Evolutionary conservation across 2,797 vertebrate species (phyloP).

Genomic region (Garrulus glandarius): DNA sequence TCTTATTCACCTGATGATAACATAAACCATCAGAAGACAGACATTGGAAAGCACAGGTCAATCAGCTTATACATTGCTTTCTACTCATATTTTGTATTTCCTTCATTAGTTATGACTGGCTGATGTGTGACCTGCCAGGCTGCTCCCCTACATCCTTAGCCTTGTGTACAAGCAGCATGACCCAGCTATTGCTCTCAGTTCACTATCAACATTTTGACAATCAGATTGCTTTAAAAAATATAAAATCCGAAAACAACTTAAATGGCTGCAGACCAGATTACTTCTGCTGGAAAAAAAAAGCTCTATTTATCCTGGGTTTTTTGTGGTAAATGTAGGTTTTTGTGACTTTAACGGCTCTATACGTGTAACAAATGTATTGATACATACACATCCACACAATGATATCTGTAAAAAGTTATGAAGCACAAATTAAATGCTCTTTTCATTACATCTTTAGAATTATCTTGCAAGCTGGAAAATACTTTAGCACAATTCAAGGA

Average conservation of each 20-base stretch:
- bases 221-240: background rate
- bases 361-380: background rate
- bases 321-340: background rate
- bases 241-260: background rate
- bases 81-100: background rate
- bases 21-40: background rate
- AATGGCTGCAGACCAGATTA: background rate
- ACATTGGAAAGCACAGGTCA: background rate
- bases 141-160: background rate
- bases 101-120: background rate
- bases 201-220: background rate
- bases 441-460: background rate
- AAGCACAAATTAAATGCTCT: background rate
- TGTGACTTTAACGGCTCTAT: background rate
- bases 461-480: background rate
- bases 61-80: background rate
- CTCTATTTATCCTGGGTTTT: background rate
- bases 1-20: background rate
- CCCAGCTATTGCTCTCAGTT: background rate
- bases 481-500: background rate
- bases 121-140: background rate
- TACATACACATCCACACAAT: background rate
- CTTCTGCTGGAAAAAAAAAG: background rate
- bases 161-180: background rate
- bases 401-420: background rate